A percentile compares a stretch with the other conserved stretches of the same genome.
Evolutionary conservation across 2,797 vertebrate species (phyloP).

Genomic region (Anomalospiza imberbis): DNA sequence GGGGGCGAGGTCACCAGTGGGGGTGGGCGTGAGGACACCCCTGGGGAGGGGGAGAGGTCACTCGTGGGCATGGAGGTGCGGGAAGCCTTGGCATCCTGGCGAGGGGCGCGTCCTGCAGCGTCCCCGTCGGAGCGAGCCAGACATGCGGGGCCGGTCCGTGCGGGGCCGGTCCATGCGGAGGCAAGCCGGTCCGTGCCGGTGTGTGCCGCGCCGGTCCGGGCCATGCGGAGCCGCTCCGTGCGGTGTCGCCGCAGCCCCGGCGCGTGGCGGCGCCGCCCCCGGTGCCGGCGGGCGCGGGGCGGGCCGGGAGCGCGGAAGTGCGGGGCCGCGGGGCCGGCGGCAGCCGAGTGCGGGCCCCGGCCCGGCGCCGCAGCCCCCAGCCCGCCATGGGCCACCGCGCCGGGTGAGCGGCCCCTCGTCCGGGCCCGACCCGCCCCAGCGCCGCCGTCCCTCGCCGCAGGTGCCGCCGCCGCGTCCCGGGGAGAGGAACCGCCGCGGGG

Average conservation of each 20-base stretch:
- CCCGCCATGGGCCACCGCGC: not conserved
- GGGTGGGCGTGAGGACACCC: not conserved
- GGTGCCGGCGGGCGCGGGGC: not conserved
- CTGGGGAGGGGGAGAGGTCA: not conserved
- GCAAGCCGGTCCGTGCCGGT: not conserved
- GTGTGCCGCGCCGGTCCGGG: no score
- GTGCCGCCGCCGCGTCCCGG: not conserved
- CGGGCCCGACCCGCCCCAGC: not conserved
- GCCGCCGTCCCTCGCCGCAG: not conserved
- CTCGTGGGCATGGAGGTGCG: not conserved
- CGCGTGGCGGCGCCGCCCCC: not conserved
- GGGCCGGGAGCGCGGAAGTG: not conserved
- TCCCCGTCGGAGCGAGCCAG: no score
- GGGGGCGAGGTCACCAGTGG: not conserved
- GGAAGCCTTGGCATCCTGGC: not conserved
- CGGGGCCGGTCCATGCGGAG: no score
- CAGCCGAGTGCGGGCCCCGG: not conserved
- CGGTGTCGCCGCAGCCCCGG: not conserved
- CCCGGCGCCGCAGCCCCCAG: not conserved
- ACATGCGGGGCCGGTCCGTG: no score
- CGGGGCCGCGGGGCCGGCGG: not conserved
- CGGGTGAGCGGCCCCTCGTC: not conserved
- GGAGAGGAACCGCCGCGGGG: not conserved
- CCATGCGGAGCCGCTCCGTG: not conserved
- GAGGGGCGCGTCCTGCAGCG: not conserved